Conservation (phyloP, 2,888 invertebrate species). For the Netelia inedita region DNA sequence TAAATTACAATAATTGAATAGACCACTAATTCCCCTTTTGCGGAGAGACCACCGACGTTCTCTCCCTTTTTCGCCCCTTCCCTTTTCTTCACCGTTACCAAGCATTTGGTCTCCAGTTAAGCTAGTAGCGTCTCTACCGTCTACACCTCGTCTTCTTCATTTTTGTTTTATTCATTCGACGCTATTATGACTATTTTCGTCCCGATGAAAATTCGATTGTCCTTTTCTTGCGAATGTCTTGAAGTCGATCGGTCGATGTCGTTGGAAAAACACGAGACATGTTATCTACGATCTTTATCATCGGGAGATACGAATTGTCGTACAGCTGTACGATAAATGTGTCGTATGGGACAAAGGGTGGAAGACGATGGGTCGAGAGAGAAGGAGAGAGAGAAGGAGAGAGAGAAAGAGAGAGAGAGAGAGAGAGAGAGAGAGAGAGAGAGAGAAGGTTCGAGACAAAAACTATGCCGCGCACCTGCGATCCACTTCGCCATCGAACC, state of each 20-base stretch:
- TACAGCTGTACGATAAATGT: neutral
- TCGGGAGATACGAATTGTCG: neutral
- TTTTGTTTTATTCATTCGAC: too few species aligned
- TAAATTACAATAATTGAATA: conserved; percentile 85
- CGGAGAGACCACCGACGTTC: conserved; percentile 60
- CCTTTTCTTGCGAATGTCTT: too few species aligned
- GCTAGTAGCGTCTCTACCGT: conserved; percentile 28
- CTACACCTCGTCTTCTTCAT: neutral
- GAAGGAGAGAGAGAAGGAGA: neutral
- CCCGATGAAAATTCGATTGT: too few species aligned
- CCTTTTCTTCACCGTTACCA: conserved; percentile 3
- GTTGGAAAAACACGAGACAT: neutral
- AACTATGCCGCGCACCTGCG: conserved; percentile 51
- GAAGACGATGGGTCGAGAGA: neutral
- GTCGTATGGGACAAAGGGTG: neutral
- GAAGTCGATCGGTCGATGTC: too few species aligned
- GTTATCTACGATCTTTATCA: neutral
- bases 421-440: neutral
- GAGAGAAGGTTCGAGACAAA: neutral
- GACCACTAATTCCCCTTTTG: conserved; percentile 82
- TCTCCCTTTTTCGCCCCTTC: conserved; percentile 46
- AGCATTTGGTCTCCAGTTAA: neutral
- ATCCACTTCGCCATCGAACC: conserved; percentile 34
- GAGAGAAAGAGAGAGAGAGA: neutral
- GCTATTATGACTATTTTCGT: too few species aligned